Evolutionary conservation across 2,888 invertebrate species (phyloP).

Genomic region (Salpingus planirostris): DNA sequence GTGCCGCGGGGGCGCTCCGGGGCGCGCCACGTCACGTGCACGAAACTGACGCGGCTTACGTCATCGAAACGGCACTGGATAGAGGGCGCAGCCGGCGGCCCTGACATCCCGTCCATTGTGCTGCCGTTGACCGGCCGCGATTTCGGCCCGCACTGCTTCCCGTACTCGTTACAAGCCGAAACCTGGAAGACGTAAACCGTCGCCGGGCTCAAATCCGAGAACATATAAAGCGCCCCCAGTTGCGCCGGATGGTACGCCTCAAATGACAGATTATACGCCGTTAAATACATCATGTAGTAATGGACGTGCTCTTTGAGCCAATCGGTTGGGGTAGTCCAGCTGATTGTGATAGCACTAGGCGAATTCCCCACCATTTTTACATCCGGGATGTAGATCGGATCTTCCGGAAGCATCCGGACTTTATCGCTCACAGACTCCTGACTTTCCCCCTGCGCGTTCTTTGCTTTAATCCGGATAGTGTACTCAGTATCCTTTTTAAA

Average conservation of each 20-base stretch:
- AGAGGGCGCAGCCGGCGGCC: slow-evolving; percentile 59
- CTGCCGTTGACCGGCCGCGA: slow-evolving; percentile 69
- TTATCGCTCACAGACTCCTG: slow-evolving; percentile 46
- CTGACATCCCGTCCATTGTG: slow-evolving; percentile 74
- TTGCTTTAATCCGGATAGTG: slow-evolving; percentile 56
- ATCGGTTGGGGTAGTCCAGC: slow-evolving; percentile 62
- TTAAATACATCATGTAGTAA: slow-evolving; percentile 62
- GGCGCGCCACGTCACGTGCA: slow-evolving; percentile 64
- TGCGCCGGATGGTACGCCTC: slow-evolving; percentile 58
- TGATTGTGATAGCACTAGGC: slow-evolving; percentile 64
- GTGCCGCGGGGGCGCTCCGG: slow-evolving; percentile 69
- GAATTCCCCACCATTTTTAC: slow-evolving; percentile 59
- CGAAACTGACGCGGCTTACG: slow-evolving; percentile 49
- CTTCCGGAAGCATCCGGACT: slow-evolving; percentile 57
- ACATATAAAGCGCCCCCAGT: slow-evolving; percentile 65
- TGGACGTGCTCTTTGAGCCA: slow-evolving; percentile 63
- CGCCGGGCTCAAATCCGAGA: slow-evolving; percentile 65
- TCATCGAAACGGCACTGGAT: slow-evolving; percentile 59
- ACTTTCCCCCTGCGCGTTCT: slow-evolving; percentile 55
- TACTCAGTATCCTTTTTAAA: slow-evolving; percentile 60
- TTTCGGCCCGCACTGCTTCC: slow-evolving; percentile 67
- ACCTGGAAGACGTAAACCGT: slow-evolving; percentile 75
- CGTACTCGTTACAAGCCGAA: slow-evolving; percentile 72
- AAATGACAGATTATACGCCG: slow-evolving; percentile 46
- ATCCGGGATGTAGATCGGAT: slow-evolving; percentile 71